phyloP scores from a whole-genome alignment of 2,888 invertebrate species.

The Brenthis daphne region DNA sequence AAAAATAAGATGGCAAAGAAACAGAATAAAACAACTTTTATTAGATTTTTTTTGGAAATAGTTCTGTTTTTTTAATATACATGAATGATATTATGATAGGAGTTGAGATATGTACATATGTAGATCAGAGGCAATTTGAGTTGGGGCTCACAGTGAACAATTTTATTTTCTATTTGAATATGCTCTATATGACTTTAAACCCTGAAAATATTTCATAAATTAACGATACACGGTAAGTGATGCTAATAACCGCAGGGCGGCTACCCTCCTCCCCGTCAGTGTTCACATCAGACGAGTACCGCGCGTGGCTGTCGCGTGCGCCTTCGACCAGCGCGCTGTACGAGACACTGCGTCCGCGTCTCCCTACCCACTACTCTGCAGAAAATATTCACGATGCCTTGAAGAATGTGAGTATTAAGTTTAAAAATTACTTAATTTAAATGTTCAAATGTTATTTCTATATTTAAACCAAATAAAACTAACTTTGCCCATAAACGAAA shows the following conservation, averaged over 20 bases:
- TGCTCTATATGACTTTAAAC: background rate
- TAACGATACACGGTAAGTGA: slow-evolving; percentile 4
- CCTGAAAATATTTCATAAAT: background rate
- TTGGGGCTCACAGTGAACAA: too few relatives aligned
- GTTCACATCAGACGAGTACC: slow-evolving; percentile 95
- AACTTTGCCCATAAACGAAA: too few relatives aligned
- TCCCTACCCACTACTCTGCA: slow-evolving; percentile 91
- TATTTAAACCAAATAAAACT: too few relatives aligned
- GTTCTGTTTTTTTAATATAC: too few relatives aligned
- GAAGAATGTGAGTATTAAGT: slow-evolving; percentile 85
- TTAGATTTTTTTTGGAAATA: too few relatives aligned
- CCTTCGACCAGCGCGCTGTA: slow-evolving; percentile 96
- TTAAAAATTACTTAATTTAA: background rate
- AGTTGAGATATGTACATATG: too few relatives aligned
- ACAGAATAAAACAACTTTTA: too few relatives aligned
- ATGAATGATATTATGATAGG: too few relatives aligned
- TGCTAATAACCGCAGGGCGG: slow-evolving; percentile 55
- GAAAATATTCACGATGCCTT: slow-evolving; percentile 94
- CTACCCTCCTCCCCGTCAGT: slow-evolving; percentile 81
- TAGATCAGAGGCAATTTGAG: too few relatives aligned
- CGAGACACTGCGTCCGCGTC: slow-evolving; percentile 92
- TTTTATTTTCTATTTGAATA: too few relatives aligned
- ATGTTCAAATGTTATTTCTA: too few relatives aligned
- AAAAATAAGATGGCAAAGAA: too few relatives aligned
- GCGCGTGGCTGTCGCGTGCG: slow-evolving; percentile 94